Conservation (phyloP, 2,888 invertebrate genomes). For the Brachylomia viminalis region DNA sequence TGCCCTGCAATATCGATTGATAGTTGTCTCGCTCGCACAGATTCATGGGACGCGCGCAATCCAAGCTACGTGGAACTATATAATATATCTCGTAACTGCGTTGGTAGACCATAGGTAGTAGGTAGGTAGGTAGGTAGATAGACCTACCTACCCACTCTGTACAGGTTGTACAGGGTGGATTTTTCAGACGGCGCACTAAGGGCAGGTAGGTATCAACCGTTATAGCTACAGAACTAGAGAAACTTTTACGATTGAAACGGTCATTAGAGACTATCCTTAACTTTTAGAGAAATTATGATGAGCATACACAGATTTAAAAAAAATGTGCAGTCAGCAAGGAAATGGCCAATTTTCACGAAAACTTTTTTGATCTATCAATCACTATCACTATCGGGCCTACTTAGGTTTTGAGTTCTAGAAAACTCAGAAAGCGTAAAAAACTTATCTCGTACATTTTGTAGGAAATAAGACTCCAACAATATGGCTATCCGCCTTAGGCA, state of each 20-base stretch:
- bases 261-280: background rate
- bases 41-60: background rate
- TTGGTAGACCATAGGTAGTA: background rate
- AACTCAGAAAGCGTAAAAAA: too few relatives aligned
- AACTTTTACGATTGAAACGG: too few relatives aligned
- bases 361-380: background rate
- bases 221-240: background rate
- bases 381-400: background rate
- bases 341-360: background rate
- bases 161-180: background rate
- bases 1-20: constrained; percentile 20
- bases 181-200: background rate
- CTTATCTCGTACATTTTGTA: background rate
- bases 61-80: background rate
- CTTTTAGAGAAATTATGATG: background rate
- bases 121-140: background rate
- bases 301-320: background rate
- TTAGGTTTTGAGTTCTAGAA: background rate
- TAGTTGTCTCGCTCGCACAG: background rate
- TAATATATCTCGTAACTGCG: background rate
- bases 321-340: background rate
- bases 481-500: too few relatives aligned
- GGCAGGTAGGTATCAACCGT: background rate
- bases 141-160: too few relatives aligned
- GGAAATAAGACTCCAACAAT: background rate